These are phyloP conservation scores for Aphyosemion australe DNA, from an alignment of 2,113 vertebrate genomes.

Conservation along the genomic window DNA sequence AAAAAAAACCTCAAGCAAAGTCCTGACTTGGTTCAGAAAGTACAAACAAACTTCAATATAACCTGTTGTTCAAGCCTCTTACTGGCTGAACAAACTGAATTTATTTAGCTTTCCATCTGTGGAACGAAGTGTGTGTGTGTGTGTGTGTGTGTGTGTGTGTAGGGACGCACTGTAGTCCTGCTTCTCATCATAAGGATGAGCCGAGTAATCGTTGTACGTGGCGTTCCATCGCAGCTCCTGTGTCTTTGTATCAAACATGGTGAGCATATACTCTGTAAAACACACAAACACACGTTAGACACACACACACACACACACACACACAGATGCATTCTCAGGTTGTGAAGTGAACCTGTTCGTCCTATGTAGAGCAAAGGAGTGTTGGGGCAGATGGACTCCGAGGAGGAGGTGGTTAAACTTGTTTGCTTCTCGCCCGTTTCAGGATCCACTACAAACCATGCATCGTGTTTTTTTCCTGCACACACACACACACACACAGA, in stretches of 20 bases:
- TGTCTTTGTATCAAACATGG: constrained; percentile 93
- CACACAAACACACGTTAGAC: neutral
- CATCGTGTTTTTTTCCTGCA: constrained; percentile 94
- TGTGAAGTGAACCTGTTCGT: constrained; percentile 82
- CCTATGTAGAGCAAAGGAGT: constrained; percentile 91
- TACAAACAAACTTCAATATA: neutral
- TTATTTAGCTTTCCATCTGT: neutral
- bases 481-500: neutral
- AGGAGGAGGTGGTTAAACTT: constrained; percentile 86
- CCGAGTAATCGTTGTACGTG: constrained; percentile 92
- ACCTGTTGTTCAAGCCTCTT: neutral
- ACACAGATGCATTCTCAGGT: too few species aligned
- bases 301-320: too few species aligned
- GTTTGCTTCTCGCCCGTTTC: constrained; percentile 94
- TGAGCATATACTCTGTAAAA: constrained; percentile 89
- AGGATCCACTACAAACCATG: constrained; percentile 94
- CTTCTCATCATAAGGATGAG: constrained; percentile 80
- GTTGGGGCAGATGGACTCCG: constrained; percentile 86
- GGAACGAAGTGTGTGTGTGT: neutral
- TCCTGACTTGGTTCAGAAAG: too few species aligned
- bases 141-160: neutral
- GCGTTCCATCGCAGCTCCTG: constrained; percentile 92
- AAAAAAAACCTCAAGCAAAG: too few species aligned
- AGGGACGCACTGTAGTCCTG: constrained; percentile 86
- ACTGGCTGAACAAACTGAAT: neutral